phyloP scores from a whole-genome alignment of 2,113 vertebrate species.

The Apeltes quadracus region DNA sequence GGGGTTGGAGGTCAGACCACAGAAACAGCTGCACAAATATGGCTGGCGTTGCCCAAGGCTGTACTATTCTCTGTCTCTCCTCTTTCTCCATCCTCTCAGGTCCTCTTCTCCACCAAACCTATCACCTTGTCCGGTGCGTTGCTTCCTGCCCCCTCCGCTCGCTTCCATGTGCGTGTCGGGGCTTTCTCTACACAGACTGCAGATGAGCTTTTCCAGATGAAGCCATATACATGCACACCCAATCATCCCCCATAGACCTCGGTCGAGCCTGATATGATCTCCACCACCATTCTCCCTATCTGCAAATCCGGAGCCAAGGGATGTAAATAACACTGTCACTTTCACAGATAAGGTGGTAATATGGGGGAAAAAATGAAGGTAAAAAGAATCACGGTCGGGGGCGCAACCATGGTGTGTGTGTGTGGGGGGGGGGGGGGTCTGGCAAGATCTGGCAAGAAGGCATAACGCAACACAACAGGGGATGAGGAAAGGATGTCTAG shows the following conservation, averaged over 20 bases:
- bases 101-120: constrained; percentile 13
- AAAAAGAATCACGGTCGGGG: constrained; percentile 55
- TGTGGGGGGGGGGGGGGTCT: no score
- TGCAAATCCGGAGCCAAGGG: constrained; percentile 57
- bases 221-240: constrained; percentile 52
- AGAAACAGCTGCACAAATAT: constrained; percentile 75
- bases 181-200: constrained; percentile 46
- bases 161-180: constrained; percentile 24
- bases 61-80: constrained; percentile 29
- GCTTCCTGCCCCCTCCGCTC: constrained; percentile 25
- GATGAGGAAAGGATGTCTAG: constrained; percentile 45
- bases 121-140: constrained; percentile 5
- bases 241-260: constrained; percentile 52
- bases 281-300: constrained; percentile 58
- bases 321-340: constrained; percentile 76
- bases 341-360: constrained; percentile 70
- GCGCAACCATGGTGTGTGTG: no score
- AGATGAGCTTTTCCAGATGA: constrained; percentile 62
- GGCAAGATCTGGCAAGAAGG: constrained; percentile 32
- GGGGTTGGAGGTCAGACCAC: constrained; percentile 62
- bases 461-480: constrained; percentile 38
- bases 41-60: constrained; percentile 67
- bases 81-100: constrained; percentile 18
- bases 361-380: constrained; percentile 59
- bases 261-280: constrained; percentile 64